A percentile compares a stretch with the other conserved stretches of the same genome.
Evolutionary conservation across 2,797 vertebrate genomes (phyloP).

Genomic region (Microtus californicus): DNA sequence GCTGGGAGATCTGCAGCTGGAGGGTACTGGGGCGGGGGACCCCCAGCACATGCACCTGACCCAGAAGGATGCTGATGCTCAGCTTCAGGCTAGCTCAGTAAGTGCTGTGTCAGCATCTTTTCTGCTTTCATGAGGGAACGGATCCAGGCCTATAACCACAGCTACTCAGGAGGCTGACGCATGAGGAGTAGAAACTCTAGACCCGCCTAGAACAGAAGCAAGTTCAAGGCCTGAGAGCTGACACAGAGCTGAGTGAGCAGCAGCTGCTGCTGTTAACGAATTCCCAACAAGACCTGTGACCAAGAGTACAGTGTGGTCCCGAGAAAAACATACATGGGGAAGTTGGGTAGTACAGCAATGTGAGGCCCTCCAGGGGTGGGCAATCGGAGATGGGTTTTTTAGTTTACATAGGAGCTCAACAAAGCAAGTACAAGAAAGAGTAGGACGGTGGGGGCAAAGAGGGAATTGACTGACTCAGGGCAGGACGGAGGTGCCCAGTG

Average conservation of each 20-base stretch:
- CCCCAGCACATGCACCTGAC: accelerated
- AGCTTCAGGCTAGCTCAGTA: background rate
- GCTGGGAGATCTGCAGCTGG: background rate
- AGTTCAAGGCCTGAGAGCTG: background rate
- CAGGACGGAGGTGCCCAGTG: background rate
- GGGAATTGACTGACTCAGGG: background rate
- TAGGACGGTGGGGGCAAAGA: background rate
- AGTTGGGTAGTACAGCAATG: background rate
- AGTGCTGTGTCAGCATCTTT: background rate
- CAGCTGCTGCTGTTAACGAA: background rate
- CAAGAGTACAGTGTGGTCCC: background rate
- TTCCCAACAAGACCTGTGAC: background rate
- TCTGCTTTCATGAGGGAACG: background rate
- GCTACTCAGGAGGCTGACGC: background rate
- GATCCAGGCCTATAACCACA: background rate
- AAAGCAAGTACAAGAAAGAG: background rate
- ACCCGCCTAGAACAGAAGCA: background rate
- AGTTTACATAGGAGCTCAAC: conserved; percentile 3
- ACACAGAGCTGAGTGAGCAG: background rate
- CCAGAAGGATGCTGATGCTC: background rate
- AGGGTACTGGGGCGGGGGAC: background rate
- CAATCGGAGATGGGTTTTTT: background rate
- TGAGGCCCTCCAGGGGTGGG: background rate
- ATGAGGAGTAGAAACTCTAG: background rate
- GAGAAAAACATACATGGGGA: background rate